phyloP scores from a whole-genome alignment of 1,140 invertebrate species.

The Heterodera carotae region DNA sequence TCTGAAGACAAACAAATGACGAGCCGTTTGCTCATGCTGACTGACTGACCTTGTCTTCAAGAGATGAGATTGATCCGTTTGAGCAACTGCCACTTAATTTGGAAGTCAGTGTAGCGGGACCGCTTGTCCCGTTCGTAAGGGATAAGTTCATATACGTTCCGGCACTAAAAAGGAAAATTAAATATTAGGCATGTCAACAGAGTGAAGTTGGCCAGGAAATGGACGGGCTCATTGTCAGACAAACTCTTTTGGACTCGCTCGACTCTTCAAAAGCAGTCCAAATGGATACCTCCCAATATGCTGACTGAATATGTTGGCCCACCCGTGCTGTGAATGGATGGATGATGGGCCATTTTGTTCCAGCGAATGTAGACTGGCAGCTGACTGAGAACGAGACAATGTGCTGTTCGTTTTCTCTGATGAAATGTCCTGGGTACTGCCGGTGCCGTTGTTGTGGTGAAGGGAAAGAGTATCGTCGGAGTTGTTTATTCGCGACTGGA shows the following conservation, averaged over 20 bases:
- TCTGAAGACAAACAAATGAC: slow-evolving; percentile 6
- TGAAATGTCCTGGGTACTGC: slow-evolving; percentile 24
- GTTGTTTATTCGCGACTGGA: slow-evolving; percentile 45
- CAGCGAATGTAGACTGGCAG: slow-evolving; percentile 45
- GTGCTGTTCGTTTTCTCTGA: slow-evolving; percentile 41
- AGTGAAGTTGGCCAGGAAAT: too few relatives aligned
- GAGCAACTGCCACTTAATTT: slow-evolving; percentile 31
- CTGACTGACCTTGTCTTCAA: slow-evolving; percentile 16
- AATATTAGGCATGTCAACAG: not conserved
- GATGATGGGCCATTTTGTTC: slow-evolving; percentile 38
- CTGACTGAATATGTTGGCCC: slow-evolving; percentile 10
- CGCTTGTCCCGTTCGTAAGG: slow-evolving; percentile 1
- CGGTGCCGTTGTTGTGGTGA: slow-evolving; percentile 23
- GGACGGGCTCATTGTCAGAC: too few relatives aligned
- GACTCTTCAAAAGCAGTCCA: too few relatives aligned
- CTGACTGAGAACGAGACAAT: slow-evolving; percentile 44
- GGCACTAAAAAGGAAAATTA: slow-evolving; percentile 16
- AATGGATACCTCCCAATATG: too few relatives aligned
- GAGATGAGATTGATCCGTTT: slow-evolving; percentile 28
- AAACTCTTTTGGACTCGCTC: too few relatives aligned
- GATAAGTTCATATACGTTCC: slow-evolving; percentile 13
- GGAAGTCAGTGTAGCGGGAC: not conserved
- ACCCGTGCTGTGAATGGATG: slow-evolving; percentile 18
- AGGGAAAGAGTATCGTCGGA: slow-evolving; percentile 31
- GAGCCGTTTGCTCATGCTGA: not conserved